phyloP scores from a whole-genome alignment of 2,888 invertebrate species.

The Xylophagus ater region DNA sequence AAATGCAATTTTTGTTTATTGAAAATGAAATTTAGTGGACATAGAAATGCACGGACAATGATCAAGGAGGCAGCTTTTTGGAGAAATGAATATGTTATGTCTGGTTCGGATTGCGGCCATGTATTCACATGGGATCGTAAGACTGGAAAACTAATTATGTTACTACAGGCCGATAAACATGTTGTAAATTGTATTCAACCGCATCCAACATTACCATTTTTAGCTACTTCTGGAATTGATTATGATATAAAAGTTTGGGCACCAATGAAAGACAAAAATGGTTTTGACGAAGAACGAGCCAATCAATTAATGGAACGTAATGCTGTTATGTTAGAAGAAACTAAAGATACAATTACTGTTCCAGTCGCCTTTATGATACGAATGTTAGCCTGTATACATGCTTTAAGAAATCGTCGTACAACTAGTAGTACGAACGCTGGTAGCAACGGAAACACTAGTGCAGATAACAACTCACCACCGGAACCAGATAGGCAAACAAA shows the following conservation, averaged over 20 bases:
- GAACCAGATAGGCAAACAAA: too few species aligned
- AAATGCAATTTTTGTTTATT: slow-evolving; percentile 35
- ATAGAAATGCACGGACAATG: slow-evolving; percentile 69
- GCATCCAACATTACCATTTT: slow-evolving; percentile 61
- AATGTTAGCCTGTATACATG: too few species aligned
- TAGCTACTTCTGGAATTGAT: slow-evolving; percentile 81
- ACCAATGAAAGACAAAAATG: slow-evolving; percentile 50
- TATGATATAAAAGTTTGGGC: slow-evolving; percentile 79
- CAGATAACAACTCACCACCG: too few species aligned
- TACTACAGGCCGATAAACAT: slow-evolving; percentile 69
- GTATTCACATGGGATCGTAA: slow-evolving; percentile 71
- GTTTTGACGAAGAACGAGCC: slow-evolving; percentile 51
- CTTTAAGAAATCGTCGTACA: too few species aligned
- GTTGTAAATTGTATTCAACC: slow-evolving; percentile 78
- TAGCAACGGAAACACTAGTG: too few species aligned
- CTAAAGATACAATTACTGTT: too few species aligned
- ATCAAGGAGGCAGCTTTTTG: slow-evolving; percentile 80
- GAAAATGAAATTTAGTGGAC: slow-evolving; percentile 61
- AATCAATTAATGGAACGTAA: too few species aligned
- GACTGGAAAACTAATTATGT: slow-evolving; percentile 58
- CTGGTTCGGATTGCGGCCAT: slow-evolving; percentile 83
- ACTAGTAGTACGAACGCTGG: too few species aligned
- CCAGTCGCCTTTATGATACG: too few species aligned
- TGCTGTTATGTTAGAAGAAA: too few species aligned
- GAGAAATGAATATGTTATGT: slow-evolving; percentile 70